Evolutionary conservation across 1,140 invertebrate genomes (phyloP).

Genomic region (Bombus balteatus): DNA sequence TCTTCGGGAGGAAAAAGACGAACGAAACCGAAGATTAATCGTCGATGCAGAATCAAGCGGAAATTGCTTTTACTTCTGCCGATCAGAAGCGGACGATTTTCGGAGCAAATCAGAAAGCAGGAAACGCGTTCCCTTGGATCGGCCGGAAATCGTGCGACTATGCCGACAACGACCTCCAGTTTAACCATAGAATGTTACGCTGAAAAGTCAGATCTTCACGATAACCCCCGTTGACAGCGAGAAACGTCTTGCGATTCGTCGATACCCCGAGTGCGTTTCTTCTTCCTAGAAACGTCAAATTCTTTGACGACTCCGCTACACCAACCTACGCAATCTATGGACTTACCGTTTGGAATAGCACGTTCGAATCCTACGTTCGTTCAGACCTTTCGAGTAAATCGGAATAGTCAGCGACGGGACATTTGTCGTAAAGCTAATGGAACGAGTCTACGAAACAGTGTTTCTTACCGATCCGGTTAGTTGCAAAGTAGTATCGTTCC

Average conservation of each 20-base stretch:
- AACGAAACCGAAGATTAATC: constrained; percentile 33
- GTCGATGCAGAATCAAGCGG: constrained; percentile 19
- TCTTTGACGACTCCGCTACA: neutral
- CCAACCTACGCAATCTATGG: no score
- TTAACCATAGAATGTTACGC: no score
- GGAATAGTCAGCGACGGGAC: neutral
- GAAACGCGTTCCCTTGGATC: neutral
- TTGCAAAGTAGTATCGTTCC: neutral
- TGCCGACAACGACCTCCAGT: no score
- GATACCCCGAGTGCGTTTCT: neutral
- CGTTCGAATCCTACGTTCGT: neutral
- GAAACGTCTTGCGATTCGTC: neutral
- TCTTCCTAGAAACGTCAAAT: neutral
- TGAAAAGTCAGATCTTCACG: neutral
- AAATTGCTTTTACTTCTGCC: constrained; percentile 25
- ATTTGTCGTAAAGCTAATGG: neutral
- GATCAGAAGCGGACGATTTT: neutral
- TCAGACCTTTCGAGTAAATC: neutral
- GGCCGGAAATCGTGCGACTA: neutral
- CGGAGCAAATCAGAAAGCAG: constrained; percentile 12
- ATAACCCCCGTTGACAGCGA: neutral
- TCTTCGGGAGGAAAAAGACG: neutral
- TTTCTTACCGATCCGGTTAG: neutral
- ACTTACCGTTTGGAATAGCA: no score
- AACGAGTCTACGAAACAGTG: neutral